Evolutionary conservation across 2,113 vertebrate genomes (phyloP), one percentile per base, ranked within the genome.

Genomic region (Toxotes jaculatrix): DNA sequence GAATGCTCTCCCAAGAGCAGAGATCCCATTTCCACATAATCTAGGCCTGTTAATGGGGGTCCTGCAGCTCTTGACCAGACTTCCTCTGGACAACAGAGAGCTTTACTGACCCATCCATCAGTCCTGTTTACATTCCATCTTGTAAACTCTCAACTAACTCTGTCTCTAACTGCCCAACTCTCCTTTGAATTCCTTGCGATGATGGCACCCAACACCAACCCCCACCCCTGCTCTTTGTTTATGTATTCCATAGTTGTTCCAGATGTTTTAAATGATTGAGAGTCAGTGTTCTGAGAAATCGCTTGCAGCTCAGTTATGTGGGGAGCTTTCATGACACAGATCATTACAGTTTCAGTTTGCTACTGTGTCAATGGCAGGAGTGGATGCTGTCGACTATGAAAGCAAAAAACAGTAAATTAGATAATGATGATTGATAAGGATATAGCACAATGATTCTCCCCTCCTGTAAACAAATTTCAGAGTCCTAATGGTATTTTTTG

Each of bases 231-330:
- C 71, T 4, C 74, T 74, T 85, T 91, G 92, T 93, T 95, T 91
- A 92, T 87, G 87, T 91, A 90, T 93, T 85, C 87, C 64, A 84
- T 77, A 90, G 90, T 90, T 80, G 89, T 92, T 95, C 94, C 94
- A 95, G 94, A 95, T 95, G 93, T 93, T 88, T 73, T 63, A 83
- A 89, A 94, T 93, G 86, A 94, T 93, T 90, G 91, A 90, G 85
- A 92, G 80, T 87, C 89, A 86, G 93, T 88, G 88, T 88, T 93
- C 88, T 93, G 86, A 91, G 85, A 89, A 93, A 93, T 91, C 36
- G 63, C 87, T 92, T 77, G 77, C 88, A 88, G 88, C 66, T 80
- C 82, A 71, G 79, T 91, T 86, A 87, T 90, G 89, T 88, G 84
- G 87, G 77, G 81, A 89, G 90, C 90, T 94, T 93, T 95, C 91